Evolutionary conservation across 2,888 invertebrate species (phyloP).

Genomic region (Nymphalis c-album): DNA sequence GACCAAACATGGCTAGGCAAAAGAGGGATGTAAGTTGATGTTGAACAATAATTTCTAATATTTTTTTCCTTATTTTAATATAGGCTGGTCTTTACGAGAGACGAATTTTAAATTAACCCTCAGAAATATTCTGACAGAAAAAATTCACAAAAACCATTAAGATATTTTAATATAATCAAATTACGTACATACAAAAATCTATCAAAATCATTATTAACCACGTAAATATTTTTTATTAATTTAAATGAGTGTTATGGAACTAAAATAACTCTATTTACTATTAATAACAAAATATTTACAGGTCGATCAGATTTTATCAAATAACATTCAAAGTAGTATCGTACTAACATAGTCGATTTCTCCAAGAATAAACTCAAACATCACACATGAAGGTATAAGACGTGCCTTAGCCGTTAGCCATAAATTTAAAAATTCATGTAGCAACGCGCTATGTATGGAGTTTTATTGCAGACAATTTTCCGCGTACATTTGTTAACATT

Average conservation of each 20-base stretch:
- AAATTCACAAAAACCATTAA: too few relatives aligned
- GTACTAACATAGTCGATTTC: slow-evolving; percentile 25
- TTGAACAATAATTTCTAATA: not conserved
- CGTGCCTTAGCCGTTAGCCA: slow-evolving; percentile 45
- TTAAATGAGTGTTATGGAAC: too few relatives aligned
- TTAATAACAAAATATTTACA: too few relatives aligned
- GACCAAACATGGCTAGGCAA: slow-evolving; percentile 6
- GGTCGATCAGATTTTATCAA: not conserved
- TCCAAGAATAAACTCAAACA: slow-evolving; percentile 33
- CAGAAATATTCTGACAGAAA: too few relatives aligned
- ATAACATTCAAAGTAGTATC: not conserved
- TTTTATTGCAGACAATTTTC: slow-evolving; percentile 37
- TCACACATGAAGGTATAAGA: slow-evolving; percentile 46
- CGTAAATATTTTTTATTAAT: too few relatives aligned
- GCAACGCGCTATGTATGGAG: slow-evolving; percentile 37
- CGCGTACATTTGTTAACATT: slow-evolving; percentile 36
- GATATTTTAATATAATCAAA: too few relatives aligned
- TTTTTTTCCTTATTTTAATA: not conserved
- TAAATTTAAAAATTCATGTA: slow-evolving; percentile 60
- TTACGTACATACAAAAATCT: too few relatives aligned
- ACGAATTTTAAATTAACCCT: too few relatives aligned
- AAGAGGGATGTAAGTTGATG: not conserved
- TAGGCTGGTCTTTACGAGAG: not conserved
- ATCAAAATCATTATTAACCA: too few relatives aligned
- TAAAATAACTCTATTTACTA: too few relatives aligned